Evolutionary conservation across 2,113 vertebrate species (phyloP), one percentile per base, ranked within the genome.

Genomic region (Desmodus rotundus): DNA sequence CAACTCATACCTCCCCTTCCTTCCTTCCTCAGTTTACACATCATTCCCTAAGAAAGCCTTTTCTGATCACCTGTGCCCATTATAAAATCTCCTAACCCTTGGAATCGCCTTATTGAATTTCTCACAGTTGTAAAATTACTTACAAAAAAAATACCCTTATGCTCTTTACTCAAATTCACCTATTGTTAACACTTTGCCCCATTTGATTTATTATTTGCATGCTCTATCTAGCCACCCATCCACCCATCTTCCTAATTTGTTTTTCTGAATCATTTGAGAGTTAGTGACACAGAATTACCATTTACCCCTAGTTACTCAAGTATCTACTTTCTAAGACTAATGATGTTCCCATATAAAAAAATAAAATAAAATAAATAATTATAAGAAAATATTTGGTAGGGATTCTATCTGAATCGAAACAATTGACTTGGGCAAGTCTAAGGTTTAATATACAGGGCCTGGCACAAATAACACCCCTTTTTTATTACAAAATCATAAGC

Each of bases 361-460:
- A 67, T 9, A 56, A 8, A 22, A 22, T 36, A 8, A 67, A 76
- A 47, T 10, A 47, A 47, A 47, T 33, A 47, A 76, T 76, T 50
- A 19, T 28, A 50, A 94, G 52, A 45, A 92, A 91, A 70, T 91
- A 54, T 80, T 95, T 94, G 68, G 61, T 36, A 56, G 85, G 67
- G n/a, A 86, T 89, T 95, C 73, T 82, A 24, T 81, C 90, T 68
- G 63, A 77, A 83, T 54, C 58, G 92, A 87, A 58, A 84, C 14
- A 28, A 87, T 78, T 70, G 50, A 88, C 91, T 95, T 43, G 50
- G 81, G 47, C 70, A 86, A 96, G 63, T n/a, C 54, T 87, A 96
- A 68, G 41, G 61, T 94, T 91, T 97, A 95, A 95, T 92, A 95
- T 47, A 58, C 24, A 58, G 56, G 56, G 56, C 10, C 8, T 2